Percentiles rank a stretch among this genome's conserved stretches.
Conservation (phyloP, 1,140 invertebrate species). For the Eueides isabella region DNA sequence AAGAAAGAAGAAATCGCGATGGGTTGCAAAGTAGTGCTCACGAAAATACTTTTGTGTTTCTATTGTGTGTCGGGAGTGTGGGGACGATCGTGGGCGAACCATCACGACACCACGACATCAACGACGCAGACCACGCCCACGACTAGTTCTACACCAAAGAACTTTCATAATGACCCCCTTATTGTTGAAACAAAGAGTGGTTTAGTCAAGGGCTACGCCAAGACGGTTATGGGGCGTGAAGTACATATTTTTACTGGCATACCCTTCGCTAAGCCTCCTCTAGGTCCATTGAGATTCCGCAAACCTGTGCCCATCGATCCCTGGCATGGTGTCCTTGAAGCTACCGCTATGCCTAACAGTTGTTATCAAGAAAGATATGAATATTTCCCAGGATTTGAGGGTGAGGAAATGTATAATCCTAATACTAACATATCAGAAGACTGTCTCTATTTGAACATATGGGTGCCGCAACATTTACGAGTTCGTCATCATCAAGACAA, state of each 20-base stretch:
- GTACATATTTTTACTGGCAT: conserved; percentile 96
- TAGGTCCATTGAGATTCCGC: conserved; percentile 93
- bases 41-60: conserved; percentile 67
- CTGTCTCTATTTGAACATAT: conserved; percentile 96
- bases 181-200: conserved; percentile 92
- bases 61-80: conserved; percentile 54
- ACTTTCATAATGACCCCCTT: conserved; percentile 86
- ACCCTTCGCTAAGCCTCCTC: conserved; percentile 96
- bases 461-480: conserved; percentile 91
- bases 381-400: conserved; percentile 93
- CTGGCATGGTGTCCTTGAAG: conserved; percentile 93
- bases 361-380: conserved; percentile 94
- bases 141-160: conserved; percentile 78
- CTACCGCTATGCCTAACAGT: conserved; percentile 90
- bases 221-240: conserved; percentile 89
- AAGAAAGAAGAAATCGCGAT: conserved; percentile 51
- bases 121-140: conserved; percentile 81
- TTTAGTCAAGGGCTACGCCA: conserved; percentile 88
- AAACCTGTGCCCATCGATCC: conserved; percentile 92
- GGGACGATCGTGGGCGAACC: conserved; percentile 79
- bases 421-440: conserved; percentile 96
- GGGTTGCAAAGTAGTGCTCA: conserved; percentile 68
- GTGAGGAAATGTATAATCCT: conserved; percentile 98
- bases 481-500: conserved; percentile 85
- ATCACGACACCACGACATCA: conserved; percentile 79